Evolutionary conservation across 2,797 vertebrate genomes (phyloP).

Genomic region (Muscicapa comitata): DNA sequence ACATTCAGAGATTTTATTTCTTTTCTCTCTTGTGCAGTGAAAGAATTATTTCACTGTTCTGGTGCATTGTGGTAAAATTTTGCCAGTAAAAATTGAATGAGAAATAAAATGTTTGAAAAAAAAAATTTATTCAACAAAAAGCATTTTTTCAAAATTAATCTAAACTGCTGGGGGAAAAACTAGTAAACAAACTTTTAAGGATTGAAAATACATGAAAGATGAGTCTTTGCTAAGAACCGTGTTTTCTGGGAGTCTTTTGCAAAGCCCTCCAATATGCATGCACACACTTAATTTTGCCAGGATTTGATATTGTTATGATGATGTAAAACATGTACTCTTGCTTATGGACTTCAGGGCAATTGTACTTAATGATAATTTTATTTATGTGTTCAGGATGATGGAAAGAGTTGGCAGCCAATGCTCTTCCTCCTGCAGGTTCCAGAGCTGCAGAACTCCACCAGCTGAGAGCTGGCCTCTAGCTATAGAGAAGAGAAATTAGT

Average conservation of each 20-base stretch:
- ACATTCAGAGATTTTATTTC: background rate
- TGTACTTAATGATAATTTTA: background rate
- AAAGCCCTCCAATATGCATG: background rate
- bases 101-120: background rate
- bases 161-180: background rate
- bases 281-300: background rate
- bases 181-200: background rate
- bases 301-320: background rate
- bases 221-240: background rate
- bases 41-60: background rate
- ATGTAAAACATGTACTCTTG: background rate
- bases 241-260: background rate
- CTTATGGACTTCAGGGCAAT: background rate
- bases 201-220: background rate
- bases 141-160: background rate
- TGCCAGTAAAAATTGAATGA: background rate
- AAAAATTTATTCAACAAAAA: constrained; percentile 29
- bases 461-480: background rate
- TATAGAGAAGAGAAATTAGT: background rate
- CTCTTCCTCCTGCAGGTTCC: background rate
- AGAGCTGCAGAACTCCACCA: background rate
- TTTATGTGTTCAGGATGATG: background rate
- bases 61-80: background rate
- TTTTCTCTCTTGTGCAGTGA: background rate
- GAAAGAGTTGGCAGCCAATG: background rate